These are phyloP conservation scores for Machaerirhynchus nigripectus DNA, from an alignment of 2,113 vertebrate genomes.

Conservation along the genomic window DNA sequence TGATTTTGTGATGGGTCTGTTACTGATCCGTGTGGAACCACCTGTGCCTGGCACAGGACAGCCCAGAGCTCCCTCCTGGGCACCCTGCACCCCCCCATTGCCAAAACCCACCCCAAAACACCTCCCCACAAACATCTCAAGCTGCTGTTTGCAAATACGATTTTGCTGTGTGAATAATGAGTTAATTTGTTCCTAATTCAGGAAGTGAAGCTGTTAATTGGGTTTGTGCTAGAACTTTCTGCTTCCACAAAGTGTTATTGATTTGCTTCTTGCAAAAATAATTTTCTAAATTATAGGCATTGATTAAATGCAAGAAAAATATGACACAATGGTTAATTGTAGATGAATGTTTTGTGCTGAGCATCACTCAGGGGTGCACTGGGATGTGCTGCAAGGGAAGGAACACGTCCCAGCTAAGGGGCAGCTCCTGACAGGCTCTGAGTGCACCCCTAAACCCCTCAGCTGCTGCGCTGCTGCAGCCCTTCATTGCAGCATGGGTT, in stretches of 20 bases:
- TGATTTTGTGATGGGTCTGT: not conserved
- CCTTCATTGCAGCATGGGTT: not conserved
- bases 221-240: not conserved
- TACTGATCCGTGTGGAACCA: not conserved
- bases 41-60: not conserved
- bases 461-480: not conserved
- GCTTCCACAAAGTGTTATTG: not conserved
- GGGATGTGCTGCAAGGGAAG: not conserved
- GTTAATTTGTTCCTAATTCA: not conserved
- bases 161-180: not conserved
- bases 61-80: not conserved
- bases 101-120: not conserved
- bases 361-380: not conserved
- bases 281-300: not conserved
- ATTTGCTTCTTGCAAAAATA: not conserved
- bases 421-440: not conserved
- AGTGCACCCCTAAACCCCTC: not conserved
- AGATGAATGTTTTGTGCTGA: not conserved
- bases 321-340: no score
- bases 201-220: not conserved
- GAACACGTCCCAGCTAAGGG: not conserved
- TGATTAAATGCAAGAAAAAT: not conserved
- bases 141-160: not conserved
- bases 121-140: rapidly evolving
- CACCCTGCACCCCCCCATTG: not conserved